Conservation (phyloP, 2,113 vertebrate genomes). For the Bombycilla garrulus region DNA sequence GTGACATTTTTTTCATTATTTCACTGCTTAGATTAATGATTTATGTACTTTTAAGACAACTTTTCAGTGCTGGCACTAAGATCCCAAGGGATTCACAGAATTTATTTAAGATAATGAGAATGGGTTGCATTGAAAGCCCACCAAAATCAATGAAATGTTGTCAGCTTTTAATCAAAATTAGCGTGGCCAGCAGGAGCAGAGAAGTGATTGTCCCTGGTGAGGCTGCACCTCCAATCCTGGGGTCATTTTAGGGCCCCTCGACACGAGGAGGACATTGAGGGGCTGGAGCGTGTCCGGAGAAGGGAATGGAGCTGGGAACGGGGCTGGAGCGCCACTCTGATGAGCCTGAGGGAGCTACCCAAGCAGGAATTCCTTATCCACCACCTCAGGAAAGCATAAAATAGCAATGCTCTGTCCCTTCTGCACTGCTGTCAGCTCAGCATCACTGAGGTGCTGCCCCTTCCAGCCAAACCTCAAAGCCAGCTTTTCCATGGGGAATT, state of each 20-base stretch:
- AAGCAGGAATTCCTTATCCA: neutral
- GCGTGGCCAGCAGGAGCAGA: neutral
- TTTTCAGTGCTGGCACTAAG: neutral
- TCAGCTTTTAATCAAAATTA: neutral
- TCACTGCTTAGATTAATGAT: neutral
- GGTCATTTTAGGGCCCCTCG: neutral
- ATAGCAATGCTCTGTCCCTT: neutral
- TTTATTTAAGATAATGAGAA: neutral
- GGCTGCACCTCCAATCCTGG: rapidly evolving
- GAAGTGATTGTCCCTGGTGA: no score
- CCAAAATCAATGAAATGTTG: neutral
- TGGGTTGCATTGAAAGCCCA: neutral
- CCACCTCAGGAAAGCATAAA: neutral
- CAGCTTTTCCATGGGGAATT: neutral
- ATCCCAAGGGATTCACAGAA: neutral
- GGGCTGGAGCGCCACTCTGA: neutral
- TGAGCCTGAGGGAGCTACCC: neutral
- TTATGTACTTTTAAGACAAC: neutral
- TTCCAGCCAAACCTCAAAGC: neutral
- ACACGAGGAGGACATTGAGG: neutral
- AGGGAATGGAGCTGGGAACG: rapidly evolving
- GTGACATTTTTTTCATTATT: neutral
- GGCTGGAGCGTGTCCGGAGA: rapidly evolving
- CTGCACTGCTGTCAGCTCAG: neutral
- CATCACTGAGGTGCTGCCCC: neutral